Evolutionary conservation across 2,888 invertebrate species (phyloP), one percentile per base, ranked within the genome.

Genomic region (Pycnomerus fuliginosus): DNA sequence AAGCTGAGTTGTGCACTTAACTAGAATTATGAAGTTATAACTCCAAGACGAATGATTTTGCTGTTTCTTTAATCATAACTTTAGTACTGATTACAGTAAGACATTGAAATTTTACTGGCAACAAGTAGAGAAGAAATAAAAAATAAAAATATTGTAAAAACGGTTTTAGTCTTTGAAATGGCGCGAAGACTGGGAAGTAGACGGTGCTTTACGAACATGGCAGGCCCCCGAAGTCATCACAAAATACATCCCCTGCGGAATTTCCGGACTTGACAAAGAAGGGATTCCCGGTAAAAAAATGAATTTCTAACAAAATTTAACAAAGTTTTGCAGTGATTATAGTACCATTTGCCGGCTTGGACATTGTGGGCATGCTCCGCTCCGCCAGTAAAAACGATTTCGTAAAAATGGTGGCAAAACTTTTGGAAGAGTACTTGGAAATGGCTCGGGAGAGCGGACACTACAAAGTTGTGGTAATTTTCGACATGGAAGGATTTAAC

Each of bases 291-390:
- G 85, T 85, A 72, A 55, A 54, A 7, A 20, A 20, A 7, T 20
- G 8, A 5, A 20, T 7, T 25, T 25, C 4, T 25, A 25, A 25
- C 25, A 25, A 25, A 25, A 10, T 20, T 5, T 5, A 5, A 20
- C 20, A 5, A 20, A 20, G 20, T 37, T 43, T 67, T 64, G 48
- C 75, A 80, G 86, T 93, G 10, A 83, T 89, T 57, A 78, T 91
- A 7, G 79, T 91, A 20, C 90, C 90, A 0, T 88, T 92, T 64
- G 81, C 84, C 50, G 86, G 86, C 0, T 71, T 90, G 50, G 94
- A 95, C 66, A 79, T 89, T 35, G 85, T 84, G 74, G 92, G 92
- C 2, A 73, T 90, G 48, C 72, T 92, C 50, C 88, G 90, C 62
- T 80, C 87, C 1, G 80, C 82, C 1, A 77, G 80, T 2, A 81